These are phyloP conservation scores for Acestrorhynchus altus DNA, from an alignment of 2,797 vertebrate species.

Conservation along the genomic window DNA sequence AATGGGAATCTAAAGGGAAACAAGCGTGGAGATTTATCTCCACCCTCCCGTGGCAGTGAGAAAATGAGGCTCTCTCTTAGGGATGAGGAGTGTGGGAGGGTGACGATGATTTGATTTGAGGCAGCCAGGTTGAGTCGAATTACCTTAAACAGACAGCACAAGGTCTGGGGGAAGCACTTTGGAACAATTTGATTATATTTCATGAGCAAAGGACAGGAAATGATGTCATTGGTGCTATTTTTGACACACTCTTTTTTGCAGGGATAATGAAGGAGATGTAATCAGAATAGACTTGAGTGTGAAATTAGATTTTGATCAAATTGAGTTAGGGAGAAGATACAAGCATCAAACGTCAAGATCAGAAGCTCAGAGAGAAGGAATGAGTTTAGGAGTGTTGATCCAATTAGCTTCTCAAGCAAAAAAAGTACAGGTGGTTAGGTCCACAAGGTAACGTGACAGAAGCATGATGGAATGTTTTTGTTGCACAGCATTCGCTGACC, in stretches of 20 bases:
- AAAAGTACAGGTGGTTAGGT: neutral
- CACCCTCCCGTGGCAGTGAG: slow-evolving; percentile 8
- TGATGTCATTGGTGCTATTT: slow-evolving; percentile 56
- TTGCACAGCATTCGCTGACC: neutral
- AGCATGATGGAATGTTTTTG: neutral
- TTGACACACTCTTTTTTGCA: slow-evolving; percentile 15
- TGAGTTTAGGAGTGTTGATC: slow-evolving; percentile 59
- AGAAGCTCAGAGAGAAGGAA: slow-evolving; percentile 41
- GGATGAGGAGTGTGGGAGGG: slow-evolving; percentile 25
- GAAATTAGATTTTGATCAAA: slow-evolving; percentile 72
- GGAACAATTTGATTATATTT: slow-evolving; percentile 48
- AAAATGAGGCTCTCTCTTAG: slow-evolving; percentile 1
- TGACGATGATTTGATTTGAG: slow-evolving; percentile 35
- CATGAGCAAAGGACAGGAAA: slow-evolving; percentile 31
- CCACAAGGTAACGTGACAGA: neutral
- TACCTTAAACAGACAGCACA: slow-evolving; percentile 41
- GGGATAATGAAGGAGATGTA: slow-evolving; percentile 11
- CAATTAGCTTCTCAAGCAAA: slow-evolving; percentile 49
- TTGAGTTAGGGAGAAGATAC: slow-evolving; percentile 43
- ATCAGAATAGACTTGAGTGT: slow-evolving; percentile 35
- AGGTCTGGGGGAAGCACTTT: slow-evolving; percentile 42
- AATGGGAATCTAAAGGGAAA: slow-evolving; percentile 27
- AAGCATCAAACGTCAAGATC: slow-evolving; percentile 28
- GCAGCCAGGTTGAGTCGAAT: slow-evolving; percentile 24
- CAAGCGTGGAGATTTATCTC: slow-evolving; percentile 30